Evolutionary conservation across 2,113 vertebrate genomes (phyloP), one percentile per base, ranked within the genome.

Genomic region (Serilophus lunatus): DNA sequence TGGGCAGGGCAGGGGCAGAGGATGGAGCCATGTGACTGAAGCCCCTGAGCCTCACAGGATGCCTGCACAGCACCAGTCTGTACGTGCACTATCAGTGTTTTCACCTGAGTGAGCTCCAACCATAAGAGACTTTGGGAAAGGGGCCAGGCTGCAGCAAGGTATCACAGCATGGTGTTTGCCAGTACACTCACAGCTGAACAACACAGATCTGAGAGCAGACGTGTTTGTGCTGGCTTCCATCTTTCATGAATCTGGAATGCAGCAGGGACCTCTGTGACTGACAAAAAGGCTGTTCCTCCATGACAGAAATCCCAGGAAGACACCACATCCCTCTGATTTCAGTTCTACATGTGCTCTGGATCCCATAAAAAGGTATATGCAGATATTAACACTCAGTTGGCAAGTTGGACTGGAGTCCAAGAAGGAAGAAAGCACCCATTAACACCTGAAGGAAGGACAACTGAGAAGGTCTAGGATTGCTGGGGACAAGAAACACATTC

Each of bases 301-400:
- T 82, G 93, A 96, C 88, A 94, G 82, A 93, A 93, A 90, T 77
- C 93, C 75, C 87, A 90, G 75, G 60, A 94, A 92, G 82, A 60
- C 71, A 81, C 25, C 82, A 92, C 76, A 77, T 92, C 44, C n/a
- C 79, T 95, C 78, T 56, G 59, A 88, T 71, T 94, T 78, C 79
- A 68, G 44, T 36, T 63, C 82, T 83, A 1, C 19, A 6, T 54
- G 65, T 56, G 44, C 76, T 88, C 71, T 71, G 71, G 54, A 77
- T 63, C 28, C 51, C 79, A 80, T 42, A 50, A 83, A 92, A 93
- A 88, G 60, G 72, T 60, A 15, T 14, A 51, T 33, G 68, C 40
- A 90, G 64, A 38, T 44, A 75, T 49, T 64, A 88, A 71, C 44
- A 17, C 64, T 49, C 49, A 59, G 60, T 12, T 78, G 72, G 72